Conservation (phyloP, 2,888 invertebrate genomes). For the Xanthorhoe spadicearia region DNA sequence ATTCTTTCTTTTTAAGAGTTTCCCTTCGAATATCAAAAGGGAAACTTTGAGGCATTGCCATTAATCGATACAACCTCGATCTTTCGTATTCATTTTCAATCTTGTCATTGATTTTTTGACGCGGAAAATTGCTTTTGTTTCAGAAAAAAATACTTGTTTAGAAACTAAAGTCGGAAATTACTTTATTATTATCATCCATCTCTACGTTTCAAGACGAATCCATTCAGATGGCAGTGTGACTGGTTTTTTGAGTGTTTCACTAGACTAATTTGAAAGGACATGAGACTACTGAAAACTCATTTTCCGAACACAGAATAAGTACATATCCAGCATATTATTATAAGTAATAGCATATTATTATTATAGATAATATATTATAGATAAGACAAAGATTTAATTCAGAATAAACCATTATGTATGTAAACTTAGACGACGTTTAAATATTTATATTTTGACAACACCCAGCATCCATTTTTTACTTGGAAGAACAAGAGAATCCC, state of each 20-base stretch:
- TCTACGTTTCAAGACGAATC: too few species aligned
- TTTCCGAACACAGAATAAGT: too few species aligned
- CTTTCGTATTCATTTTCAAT: constrained; percentile 19
- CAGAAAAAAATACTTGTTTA: neutral
- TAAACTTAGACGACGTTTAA: constrained; percentile 48
- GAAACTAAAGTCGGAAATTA: neutral
- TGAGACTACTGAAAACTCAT: too few species aligned
- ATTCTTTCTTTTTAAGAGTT: constrained; percentile 43
- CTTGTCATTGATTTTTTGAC: constrained; percentile 6
- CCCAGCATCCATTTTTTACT: constrained; percentile 71
- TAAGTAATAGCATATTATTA: too few species aligned
- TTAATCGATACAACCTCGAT: constrained; percentile 16
- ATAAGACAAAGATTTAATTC: neutral
- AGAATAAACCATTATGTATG: neutral
- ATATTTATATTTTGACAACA: constrained; percentile 52
- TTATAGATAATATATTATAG: too few species aligned
- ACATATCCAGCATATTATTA: too few species aligned
- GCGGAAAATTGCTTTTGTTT: constrained; percentile 23
- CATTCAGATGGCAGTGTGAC: too few species aligned
- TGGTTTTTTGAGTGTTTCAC: too few species aligned
- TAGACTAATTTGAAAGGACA: too few species aligned
- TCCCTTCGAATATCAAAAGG: constrained; percentile 28
- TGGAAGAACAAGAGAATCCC: constrained; percentile 74
- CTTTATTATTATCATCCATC: too few species aligned
- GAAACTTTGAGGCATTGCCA: constrained; percentile 25